Evolutionary conservation across 2,113 vertebrate genomes (phyloP).

Genomic region (Ahaetulla prasina): DNA sequence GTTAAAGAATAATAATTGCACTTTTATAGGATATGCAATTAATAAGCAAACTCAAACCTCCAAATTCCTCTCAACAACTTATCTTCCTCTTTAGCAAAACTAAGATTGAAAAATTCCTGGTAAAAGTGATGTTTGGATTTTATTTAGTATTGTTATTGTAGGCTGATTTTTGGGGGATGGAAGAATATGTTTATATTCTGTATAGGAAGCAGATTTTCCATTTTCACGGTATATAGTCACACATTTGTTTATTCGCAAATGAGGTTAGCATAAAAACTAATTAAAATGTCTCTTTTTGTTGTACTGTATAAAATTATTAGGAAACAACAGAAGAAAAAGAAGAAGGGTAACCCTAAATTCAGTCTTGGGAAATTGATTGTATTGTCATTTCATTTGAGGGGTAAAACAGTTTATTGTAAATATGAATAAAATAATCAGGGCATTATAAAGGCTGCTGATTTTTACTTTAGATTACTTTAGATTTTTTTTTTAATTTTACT

Average conservation of each 20-base stretch:
- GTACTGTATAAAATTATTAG: neutral
- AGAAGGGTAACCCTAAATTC: neutral
- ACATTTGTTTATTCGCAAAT: constrained; percentile 31
- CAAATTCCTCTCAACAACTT: constrained; percentile 21
- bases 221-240: constrained; percentile 15
- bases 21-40: constrained; percentile 44
- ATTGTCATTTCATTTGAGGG: neutral
- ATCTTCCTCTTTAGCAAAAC: constrained; percentile 16
- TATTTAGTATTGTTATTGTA: constrained; percentile 19
- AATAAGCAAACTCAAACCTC: constrained; percentile 44
- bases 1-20: constrained; percentile 63
- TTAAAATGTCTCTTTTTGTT: constrained; percentile 3
- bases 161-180: neutral
- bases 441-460: constrained; percentile 7
- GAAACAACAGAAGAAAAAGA: constrained; percentile 5
- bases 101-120: constrained; percentile 4
- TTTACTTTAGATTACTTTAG: neutral
- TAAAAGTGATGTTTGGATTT: neutral
- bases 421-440: neutral
- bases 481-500: too few species aligned
- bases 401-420: neutral
- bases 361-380: neutral
- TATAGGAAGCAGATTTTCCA: constrained; percentile 1
- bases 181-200: neutral
- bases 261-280: constrained; percentile 8